phyloP scores from a whole-genome alignment of 1,140 invertebrate genomes.

The Aradophagus sp. region DNA sequence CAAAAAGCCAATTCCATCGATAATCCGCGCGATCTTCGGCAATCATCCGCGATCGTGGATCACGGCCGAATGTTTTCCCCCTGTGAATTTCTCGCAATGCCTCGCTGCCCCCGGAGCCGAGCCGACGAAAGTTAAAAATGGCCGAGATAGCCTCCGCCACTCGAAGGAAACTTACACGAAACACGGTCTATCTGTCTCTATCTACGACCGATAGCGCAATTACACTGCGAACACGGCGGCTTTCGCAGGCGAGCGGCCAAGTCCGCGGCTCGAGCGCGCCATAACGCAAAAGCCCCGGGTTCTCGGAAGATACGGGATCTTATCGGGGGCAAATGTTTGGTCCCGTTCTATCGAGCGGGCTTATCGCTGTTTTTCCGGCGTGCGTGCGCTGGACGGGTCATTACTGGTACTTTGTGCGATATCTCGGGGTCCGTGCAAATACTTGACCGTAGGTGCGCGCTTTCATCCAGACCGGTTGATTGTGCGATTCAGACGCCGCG shows the following conservation, averaged over 20 bases:
- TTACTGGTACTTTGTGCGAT: conserved; percentile 39
- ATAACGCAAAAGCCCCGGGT: conserved; percentile 64
- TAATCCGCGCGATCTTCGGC: conserved; percentile 9
- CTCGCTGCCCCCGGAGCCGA: conserved; percentile 30
- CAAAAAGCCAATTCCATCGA: conserved; percentile 14
- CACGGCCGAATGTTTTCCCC: background rate
- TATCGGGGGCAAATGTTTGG: conserved; percentile 71
- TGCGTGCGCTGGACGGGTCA: conserved; percentile 49
- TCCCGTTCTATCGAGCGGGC: conserved; percentile 63
- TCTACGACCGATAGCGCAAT: conserved; percentile 61
- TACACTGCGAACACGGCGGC: conserved; percentile 50
- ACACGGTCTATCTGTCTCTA: conserved; percentile 73
- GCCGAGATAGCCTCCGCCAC: conserved; percentile 63
- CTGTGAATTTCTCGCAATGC: conserved; percentile 43
- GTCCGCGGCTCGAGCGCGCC: conserved; percentile 48
- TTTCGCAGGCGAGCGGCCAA: conserved; percentile 47
- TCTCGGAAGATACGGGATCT: conserved; percentile 72
- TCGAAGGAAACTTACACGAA: conserved; percentile 68
- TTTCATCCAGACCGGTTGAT: conserved; percentile 11
- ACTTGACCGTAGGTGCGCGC: conserved; percentile 20
- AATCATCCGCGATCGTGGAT: conserved; percentile 17
- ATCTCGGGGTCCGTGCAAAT: conserved; percentile 25
- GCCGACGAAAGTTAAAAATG: conserved; percentile 69
- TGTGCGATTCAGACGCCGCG: conserved; percentile 15
- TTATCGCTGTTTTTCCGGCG: conserved; percentile 59